Evolutionary conservation across 2,113 vertebrate species (phyloP).

Genomic region (Eulemur macaco): DNA sequence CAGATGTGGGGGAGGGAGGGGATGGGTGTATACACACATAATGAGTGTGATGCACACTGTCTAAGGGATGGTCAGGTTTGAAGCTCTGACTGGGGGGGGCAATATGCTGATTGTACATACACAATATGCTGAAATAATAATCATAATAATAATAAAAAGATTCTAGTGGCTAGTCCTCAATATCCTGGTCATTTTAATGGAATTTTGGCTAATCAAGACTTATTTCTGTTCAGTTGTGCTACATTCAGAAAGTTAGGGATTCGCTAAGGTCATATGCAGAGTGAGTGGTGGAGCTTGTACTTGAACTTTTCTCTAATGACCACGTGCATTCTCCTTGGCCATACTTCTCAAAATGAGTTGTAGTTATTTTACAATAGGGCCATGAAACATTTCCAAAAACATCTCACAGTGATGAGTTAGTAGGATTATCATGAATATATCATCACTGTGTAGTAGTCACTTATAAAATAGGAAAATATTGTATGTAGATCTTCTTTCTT

Average conservation of each 20-base stretch:
- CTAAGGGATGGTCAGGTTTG: too few species aligned
- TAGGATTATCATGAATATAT: constrained; percentile 77
- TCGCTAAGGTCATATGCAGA: not conserved
- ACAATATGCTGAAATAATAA: too few species aligned
- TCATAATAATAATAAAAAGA: not conserved
- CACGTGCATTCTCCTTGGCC: not conserved
- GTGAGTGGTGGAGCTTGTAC: not conserved
- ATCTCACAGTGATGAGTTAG: constrained; percentile 73
- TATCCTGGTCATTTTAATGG: not conserved
- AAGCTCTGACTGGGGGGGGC: too few species aligned
- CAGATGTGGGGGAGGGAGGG: too few species aligned
- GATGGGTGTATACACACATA: too few species aligned
- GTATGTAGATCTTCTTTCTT: constrained; percentile 76
- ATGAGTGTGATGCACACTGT: too few species aligned
- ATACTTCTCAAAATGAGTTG: not conserved
- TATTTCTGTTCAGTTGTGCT: not conserved
- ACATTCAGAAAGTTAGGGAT: not conserved
- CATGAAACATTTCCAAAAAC: not conserved
- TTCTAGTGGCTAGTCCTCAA: not conserved
- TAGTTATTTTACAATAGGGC: not conserved
- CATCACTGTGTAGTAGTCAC: constrained; percentile 71
- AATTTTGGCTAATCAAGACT: constrained; percentile 1
- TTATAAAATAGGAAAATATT: constrained; percentile 80
- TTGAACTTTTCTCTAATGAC: not conserved
- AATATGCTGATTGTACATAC: too few species aligned